A percentile compares a stretch with the other conserved stretches of the same genome.
Conservation (phyloP, 2,797 vertebrate genomes). For the Diglossa cyanea region DNA sequence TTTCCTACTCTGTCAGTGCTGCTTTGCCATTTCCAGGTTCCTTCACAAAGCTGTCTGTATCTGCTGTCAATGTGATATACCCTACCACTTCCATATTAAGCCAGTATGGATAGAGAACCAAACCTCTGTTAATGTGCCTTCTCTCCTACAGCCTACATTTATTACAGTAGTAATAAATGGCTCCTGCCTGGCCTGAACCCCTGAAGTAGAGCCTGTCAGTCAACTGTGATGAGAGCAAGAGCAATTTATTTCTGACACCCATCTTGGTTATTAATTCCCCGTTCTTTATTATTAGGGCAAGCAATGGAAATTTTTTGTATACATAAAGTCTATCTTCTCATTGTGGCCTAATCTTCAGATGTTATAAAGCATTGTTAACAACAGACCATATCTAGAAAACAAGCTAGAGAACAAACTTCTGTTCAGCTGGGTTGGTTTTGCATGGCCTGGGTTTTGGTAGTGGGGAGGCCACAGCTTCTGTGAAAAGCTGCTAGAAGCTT, state of each 20-base stretch:
- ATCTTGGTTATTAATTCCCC: neutral
- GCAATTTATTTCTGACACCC: neutral
- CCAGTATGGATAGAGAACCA: neutral
- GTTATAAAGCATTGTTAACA: neutral
- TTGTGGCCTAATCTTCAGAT: neutral
- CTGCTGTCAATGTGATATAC: neutral
- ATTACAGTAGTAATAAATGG: neutral
- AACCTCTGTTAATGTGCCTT: neutral
- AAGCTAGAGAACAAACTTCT: neutral
- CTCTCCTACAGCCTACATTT: neutral
- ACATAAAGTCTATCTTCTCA: neutral
- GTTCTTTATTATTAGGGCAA: neutral
- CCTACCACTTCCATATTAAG: neutral
- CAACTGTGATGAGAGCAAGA: neutral
- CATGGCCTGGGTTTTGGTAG: neutral
- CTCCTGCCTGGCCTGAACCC: neutral
- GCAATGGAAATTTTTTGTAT: neutral
- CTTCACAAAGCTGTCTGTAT: neutral
- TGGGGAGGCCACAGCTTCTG: accelerated
- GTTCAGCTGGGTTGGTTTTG: neutral
- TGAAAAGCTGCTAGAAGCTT: neutral
- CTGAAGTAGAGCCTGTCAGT: neutral
- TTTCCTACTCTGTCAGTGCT: neutral
- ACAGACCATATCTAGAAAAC: neutral
- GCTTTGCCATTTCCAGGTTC: neutral